Conservation (phyloP, 2,113 vertebrate genomes). For the Oncorhynchus gorbuscha region DNA sequence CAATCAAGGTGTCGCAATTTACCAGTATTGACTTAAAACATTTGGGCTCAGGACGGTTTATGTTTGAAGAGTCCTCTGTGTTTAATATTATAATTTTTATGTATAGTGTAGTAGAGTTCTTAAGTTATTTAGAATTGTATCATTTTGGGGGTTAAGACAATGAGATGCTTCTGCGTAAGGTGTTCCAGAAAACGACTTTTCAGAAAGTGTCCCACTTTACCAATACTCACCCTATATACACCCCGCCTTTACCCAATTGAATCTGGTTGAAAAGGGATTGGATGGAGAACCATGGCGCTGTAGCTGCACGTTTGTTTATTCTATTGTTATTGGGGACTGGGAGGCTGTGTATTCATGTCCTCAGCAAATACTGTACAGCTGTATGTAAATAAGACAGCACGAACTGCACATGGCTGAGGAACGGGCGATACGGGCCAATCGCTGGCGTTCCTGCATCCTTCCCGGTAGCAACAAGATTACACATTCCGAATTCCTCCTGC, state of each 20-base stretch:
- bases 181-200: too few species aligned
- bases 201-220: too few species aligned
- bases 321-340: slow-evolving; percentile 26
- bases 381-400: slow-evolving; percentile 52
- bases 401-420: slow-evolving; percentile 43
- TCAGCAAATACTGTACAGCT: slow-evolving; percentile 51
- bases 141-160: too few species aligned
- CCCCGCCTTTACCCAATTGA: slow-evolving; percentile 27
- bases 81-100: too few species aligned
- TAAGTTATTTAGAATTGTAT: too few species aligned
- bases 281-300: slow-evolving; percentile 25
- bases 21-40: too few species aligned
- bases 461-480: slow-evolving; percentile 47
- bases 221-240: background rate
- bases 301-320: slow-evolving; percentile 34
- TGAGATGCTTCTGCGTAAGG: too few species aligned
- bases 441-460: slow-evolving; percentile 13
- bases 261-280: slow-evolving; percentile 25
- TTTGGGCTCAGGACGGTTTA: too few species aligned
- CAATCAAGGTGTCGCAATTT: too few species aligned
- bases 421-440: slow-evolving; percentile 42
- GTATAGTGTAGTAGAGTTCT: too few species aligned
- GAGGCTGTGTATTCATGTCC: slow-evolving; percentile 33
- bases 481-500: slow-evolving; percentile 5
- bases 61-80: too few species aligned